Evolutionary conservation across 30 jellyfish, hydroid and myxozoan species (phyloP).

Genomic region (Hydractinia echinata): DNA sequence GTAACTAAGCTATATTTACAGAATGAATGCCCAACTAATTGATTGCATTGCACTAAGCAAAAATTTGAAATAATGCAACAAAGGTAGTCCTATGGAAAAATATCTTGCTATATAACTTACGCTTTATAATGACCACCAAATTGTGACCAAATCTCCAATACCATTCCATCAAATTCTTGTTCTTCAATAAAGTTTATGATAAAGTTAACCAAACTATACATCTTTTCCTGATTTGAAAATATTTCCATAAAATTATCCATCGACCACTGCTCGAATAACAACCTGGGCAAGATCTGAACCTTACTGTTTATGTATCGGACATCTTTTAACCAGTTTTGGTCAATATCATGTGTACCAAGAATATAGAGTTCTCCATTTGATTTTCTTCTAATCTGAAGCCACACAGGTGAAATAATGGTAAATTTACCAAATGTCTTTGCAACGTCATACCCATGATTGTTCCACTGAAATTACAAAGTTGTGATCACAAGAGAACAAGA

Average conservation of each 20-base stretch:
- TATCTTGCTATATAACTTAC: slow-evolving; percentile 1
- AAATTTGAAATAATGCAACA: too few relatives aligned
- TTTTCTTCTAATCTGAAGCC: slow-evolving; percentile 59
- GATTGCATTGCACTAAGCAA: too few relatives aligned
- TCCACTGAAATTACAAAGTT: slow-evolving; percentile 50
- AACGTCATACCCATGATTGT: slow-evolving; percentile 85
- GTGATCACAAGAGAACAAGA: background rate
- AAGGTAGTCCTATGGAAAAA: background rate
- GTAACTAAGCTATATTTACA: too few relatives aligned
- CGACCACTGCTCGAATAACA: slow-evolving; percentile 78
- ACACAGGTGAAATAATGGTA: slow-evolving; percentile 75
- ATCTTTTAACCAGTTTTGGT: slow-evolving; percentile 38
- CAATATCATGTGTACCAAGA: slow-evolving; percentile 80
- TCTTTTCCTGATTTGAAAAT: slow-evolving; percentile 50
- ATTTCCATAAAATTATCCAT: slow-evolving; percentile 60
- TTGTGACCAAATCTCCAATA: slow-evolving; percentile 84
- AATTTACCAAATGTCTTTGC: slow-evolving; percentile 82
- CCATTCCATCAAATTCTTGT: slow-evolving; percentile 81
- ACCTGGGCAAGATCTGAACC: slow-evolving; percentile 55
- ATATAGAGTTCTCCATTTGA: slow-evolving; percentile 42
- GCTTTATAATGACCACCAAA: slow-evolving; percentile 16
- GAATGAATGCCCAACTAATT: too few relatives aligned
- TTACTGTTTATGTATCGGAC: slow-evolving; percentile 4
- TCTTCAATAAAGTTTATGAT: slow-evolving; percentile 57
- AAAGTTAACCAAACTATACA: slow-evolving; percentile 59